Evolutionary conservation across 2,113 vertebrate species (phyloP), one percentile per base, ranked within the genome.

Genomic region (Malurus elegans): DNA sequence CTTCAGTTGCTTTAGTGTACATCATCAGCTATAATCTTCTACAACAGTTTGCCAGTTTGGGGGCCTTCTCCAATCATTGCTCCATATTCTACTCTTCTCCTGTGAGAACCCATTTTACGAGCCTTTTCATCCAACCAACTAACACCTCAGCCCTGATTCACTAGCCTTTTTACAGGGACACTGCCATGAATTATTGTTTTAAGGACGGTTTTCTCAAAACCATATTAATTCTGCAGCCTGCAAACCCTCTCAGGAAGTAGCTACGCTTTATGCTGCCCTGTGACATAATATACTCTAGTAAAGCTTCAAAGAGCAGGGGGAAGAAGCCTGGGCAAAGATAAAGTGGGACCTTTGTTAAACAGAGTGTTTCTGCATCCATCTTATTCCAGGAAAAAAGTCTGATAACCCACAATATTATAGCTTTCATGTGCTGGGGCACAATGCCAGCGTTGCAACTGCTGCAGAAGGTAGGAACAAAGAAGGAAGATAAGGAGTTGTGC

Each of bases 391-490:
- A 31, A 86, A 96, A 86, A 86, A 62, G 67, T 86, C 79, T 73
- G 93, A 95, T 96, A 96, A 95, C 86, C 56, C 82, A 88, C 95
- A 94, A 16, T 78, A 51, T 82, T 88, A 57, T n/a, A 86, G 83
- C 86, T 96, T 93, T 92, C 91, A 81, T 86, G 69, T 75, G 76
- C 74, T 51, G 64, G 72, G 92, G 92, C 93, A 92, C 36, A 17
- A 69, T 38, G 85, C 92, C 92, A 93, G 80, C 8, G 45, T 86
- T 95, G 78, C 88, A 91, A 92, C 45, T 91, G 86, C 94, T 96
- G 96, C 94, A 93, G 89, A 95, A 95, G 80, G 86, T 76, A 86
- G 79, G 81, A 95, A 91, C 67, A 96, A 95, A 96, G 92, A 74
- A 24, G 38, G n/a, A 86, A 90, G 95, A 96, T 94, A 97, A 96